A percentile compares a stretch with the other conserved stretches of the same genome.
These are phyloP conservation scores for Lacanobia wlatinum DNA, from an alignment of 2,888 invertebrate genomes.

Conservation along the genomic window DNA sequence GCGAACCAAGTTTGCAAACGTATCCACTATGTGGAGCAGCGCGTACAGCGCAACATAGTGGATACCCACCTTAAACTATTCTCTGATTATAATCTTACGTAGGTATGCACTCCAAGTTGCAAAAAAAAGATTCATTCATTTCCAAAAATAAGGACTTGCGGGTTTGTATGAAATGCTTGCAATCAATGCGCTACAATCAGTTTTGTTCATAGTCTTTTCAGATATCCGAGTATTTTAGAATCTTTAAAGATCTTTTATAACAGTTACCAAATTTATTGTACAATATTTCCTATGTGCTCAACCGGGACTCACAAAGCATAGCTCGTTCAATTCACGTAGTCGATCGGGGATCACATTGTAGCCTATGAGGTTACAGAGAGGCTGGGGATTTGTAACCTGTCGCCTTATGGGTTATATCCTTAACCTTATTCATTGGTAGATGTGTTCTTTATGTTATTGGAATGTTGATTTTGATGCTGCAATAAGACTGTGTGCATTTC, in stretches of 20 bases:
- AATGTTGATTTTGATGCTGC: neutral
- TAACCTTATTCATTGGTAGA: conserved; percentile 42
- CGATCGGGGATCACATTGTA: conserved; percentile 60
- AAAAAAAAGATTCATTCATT: no score
- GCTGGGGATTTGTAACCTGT: conserved; percentile 63
- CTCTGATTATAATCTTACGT: no score
- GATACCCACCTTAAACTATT: no score
- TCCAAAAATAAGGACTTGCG: no score
- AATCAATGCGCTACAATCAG: no score
- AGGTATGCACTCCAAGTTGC: no score
- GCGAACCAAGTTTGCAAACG: no score
- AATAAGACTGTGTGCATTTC: neutral
- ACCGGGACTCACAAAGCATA: conserved; percentile 44
- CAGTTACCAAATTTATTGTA: conserved; percentile 12
- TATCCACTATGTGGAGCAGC: no score
- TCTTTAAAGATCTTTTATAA: neutral
- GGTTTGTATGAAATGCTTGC: no score
- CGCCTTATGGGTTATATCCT: conserved; percentile 52
- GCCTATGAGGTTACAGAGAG: conserved; percentile 56
- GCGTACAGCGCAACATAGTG: no score
- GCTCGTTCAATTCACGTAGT: conserved; percentile 45
- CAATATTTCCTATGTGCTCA: conserved; percentile 48
- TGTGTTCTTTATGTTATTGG: conserved; percentile 24
- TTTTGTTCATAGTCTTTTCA: no score
- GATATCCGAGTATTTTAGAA: neutral